Evolutionary conservation across 2,888 invertebrate genomes (phyloP), one percentile per base, ranked within the genome.

Genomic region (Napeogenes sylphis): DNA sequence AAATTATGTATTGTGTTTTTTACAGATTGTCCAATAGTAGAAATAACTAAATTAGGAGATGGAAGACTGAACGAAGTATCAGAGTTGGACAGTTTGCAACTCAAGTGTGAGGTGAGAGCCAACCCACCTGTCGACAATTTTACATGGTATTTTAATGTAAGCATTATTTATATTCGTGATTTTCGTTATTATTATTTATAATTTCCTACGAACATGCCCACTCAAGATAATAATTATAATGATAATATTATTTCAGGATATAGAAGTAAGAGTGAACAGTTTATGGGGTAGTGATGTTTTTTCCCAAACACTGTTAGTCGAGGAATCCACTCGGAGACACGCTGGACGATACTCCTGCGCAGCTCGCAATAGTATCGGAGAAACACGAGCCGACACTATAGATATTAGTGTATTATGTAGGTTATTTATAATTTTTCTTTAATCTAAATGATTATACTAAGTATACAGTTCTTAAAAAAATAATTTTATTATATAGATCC

Each of bases 11-110:
- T 35, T 35, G 10, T 30, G 10, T 51, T 30, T 56, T 54, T 83
- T 85, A 30, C 80, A 90, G 90, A 88, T 81, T 88, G 87, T 71
- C 90, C 90, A 68, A 83, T 88, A 77, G 83, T 89, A 66, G 88
- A 90, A 71, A 79, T 89, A 58, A 72, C 78, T 14, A 81, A 77
- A 55, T 66, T 84, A 55, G 87, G 84, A 53, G 83, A 82, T 54
- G 82, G 84, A 56, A 82, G 77, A 67, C 66, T 78, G 61, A 82
- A 80, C 62, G 84, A 85, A 64, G 83, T 87, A 55, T 82, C 86
- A 2, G 91, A 91, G 70, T 76, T 91, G 68, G 87, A 90, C 66
- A 76, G 82, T 3, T 68, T 91, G 55, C 83, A 82, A 59, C 73
- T 91, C 61, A 81, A 85, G 62, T 91, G 91, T 68, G 89, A 90